A percentile compares a stretch with the other conserved stretches of the same genome.
These are phyloP conservation scores for Hetaerina americana DNA, from an alignment of 1,140 invertebrate genomes.

Conservation along the genomic window DNA sequence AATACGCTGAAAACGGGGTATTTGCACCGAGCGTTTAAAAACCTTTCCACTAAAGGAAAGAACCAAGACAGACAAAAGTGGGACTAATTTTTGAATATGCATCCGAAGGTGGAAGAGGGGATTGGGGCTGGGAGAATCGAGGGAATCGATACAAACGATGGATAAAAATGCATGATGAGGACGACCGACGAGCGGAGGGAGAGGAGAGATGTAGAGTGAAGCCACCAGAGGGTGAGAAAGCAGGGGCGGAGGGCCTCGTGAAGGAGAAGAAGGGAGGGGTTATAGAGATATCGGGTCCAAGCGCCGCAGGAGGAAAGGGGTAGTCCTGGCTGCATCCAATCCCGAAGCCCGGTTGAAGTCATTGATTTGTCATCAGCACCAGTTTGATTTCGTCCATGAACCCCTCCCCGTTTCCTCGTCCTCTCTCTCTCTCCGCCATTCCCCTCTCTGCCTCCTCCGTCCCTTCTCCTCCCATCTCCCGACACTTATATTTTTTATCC, in stretches of 20 bases:
- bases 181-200: too few relatives aligned
- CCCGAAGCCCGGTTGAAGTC: neutral
- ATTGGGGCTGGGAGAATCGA: too few relatives aligned
- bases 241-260: neutral
- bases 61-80: too few relatives aligned
- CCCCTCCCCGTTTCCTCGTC: neutral
- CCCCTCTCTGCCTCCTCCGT: neutral
- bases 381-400: neutral
- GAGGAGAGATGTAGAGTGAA: neutral
- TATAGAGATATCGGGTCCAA: neutral
- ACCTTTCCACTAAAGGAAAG: too few relatives aligned
- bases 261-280: neutral
- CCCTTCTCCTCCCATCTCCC: neutral
- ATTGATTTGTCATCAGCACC: neutral
- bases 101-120: too few relatives aligned
- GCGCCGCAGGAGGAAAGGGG: neutral
- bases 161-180: too few relatives aligned
- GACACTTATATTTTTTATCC: too few relatives aligned
- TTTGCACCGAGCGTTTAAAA: too few relatives aligned
- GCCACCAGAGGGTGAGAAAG: neutral
- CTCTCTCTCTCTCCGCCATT: neutral
- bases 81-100: too few relatives aligned
- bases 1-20: too few relatives aligned
- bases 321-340: neutral
- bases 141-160: too few relatives aligned